phyloP scores from a whole-genome alignment of 2,888 invertebrate genomes.

The Cybosia mesomella region DNA sequence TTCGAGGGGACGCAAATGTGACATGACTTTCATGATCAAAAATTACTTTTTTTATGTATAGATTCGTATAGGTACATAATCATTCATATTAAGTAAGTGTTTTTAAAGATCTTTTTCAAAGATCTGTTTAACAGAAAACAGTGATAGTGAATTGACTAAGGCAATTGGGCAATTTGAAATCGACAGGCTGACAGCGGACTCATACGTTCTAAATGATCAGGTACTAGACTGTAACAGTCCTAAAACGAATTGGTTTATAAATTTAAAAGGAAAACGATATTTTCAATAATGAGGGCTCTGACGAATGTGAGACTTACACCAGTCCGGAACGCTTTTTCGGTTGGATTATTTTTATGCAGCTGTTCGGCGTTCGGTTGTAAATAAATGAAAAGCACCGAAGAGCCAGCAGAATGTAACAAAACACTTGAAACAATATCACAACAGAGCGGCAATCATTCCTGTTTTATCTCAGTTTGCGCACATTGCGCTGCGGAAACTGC shows the following conservation, averaged over 20 bases:
- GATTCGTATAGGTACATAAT: no score
- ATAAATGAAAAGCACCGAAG: conserved; percentile 73
- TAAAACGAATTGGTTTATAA: neutral
- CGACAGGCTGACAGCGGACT: no score
- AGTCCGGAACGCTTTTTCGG: conserved; percentile 58
- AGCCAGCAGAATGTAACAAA: conserved; percentile 77
- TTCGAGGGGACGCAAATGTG: no score
- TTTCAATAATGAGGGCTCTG: conserved; percentile 8
- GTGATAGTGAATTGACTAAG: no score
- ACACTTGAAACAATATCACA: conserved; percentile 84
- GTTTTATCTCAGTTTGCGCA: conserved; percentile 86
- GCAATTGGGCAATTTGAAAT: no score
- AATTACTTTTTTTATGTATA: no score
- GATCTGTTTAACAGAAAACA: no score
- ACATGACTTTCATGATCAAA: no score
- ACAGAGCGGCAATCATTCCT: conserved; percentile 84
- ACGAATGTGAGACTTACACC: conserved; percentile 26
- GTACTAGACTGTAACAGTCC: neutral
- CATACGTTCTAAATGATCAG: no score
- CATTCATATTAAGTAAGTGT: no score
- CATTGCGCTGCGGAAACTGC: conserved; percentile 79
- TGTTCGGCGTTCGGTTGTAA: conserved; percentile 68
- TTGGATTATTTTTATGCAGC: conserved; percentile 61
- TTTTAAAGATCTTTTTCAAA: no score
- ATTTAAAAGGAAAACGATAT: neutral